Base-by-base conservation (phyloP, 2,113 vertebrate genomes). In the Ivindomyrus marchei region DNA sequence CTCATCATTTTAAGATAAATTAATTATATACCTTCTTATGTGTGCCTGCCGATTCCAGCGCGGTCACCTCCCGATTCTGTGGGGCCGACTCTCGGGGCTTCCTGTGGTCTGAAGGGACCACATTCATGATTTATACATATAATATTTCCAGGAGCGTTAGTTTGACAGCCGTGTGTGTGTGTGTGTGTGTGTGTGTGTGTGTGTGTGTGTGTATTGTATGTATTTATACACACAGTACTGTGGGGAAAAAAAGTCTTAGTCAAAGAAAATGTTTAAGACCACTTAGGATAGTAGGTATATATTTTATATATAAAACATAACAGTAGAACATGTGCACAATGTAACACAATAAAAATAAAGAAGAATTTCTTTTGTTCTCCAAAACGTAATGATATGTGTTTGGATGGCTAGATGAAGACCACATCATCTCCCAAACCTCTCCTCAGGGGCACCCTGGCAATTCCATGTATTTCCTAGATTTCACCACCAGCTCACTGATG, bases 11-110 rank as follows among this genome's bases (percentile, higher is more conserved):
- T n/a, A 87, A 74, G 66, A 31, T 89, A 88, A 92, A 83, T 66
- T 70, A 90, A 88, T 93, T 91, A 89, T 90, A 77, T 88, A 90
- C 92, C 89, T 42, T 88, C 46, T 39, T n/a, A 53, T 74, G 52
- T 80, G 42, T 11, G 49, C 58, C 53, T 42, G 2, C 21, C 0
- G 66, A 92, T 92, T 92, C 90, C 15, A 24, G 62, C 1, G 15
- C 7, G 11, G 66, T 92, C 90, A 86, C 89, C 56, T 88, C 70
- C 87, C 88, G 24, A 88, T 89, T 88, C 21, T 53, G 56, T 70
- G 91, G 66, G 66, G 27, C 27, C 1, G 31, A 8, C 9, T n/a
- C 56, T 17, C 31, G 1, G 47, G 3, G 13, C 19, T 19, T 15
- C 31, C 88, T 56, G 42, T 27, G 45, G 56, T 47, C 45, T 46